These are phyloP conservation scores for Cheilosia variabilis DNA, from an alignment of 2,888 invertebrate species.

Conservation along the genomic window DNA sequence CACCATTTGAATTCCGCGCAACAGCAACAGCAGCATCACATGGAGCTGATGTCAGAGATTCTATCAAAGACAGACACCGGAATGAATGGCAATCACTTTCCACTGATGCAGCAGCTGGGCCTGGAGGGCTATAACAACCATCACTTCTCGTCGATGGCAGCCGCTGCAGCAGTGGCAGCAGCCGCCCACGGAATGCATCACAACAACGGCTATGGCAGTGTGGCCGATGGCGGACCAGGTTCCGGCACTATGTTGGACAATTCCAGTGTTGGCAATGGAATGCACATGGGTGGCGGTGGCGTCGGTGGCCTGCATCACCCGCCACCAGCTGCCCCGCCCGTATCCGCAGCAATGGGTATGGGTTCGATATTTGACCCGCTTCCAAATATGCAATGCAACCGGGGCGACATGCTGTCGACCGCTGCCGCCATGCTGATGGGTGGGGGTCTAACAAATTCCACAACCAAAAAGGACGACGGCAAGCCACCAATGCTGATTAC, in stretches of 20 bases:
- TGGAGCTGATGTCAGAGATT: slow-evolving; percentile 83
- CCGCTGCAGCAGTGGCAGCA: slow-evolving; percentile 76
- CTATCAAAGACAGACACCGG: slow-evolving; percentile 80
- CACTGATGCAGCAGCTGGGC: slow-evolving; percentile 80
- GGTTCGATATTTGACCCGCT: slow-evolving; percentile 81
- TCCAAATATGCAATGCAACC: slow-evolving; percentile 77
- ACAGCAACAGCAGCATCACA: slow-evolving; percentile 84
- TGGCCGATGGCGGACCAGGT: slow-evolving; percentile 78
- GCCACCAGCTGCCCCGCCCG: slow-evolving; percentile 54
- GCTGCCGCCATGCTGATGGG: slow-evolving; percentile 79
- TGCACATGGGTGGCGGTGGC: slow-evolving; percentile 79
- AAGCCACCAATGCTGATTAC: slow-evolving; percentile 85
- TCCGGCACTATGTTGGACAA: slow-evolving; percentile 63
- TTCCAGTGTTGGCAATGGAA: slow-evolving; percentile 78
- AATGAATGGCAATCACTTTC: slow-evolving; percentile 82
- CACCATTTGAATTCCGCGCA: slow-evolving; percentile 84
- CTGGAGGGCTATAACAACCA: slow-evolving; percentile 79
- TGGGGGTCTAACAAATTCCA: slow-evolving; percentile 71
- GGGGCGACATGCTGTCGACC: slow-evolving; percentile 76
- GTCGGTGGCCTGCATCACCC: slow-evolving; percentile 65
- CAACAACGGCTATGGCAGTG: slow-evolving; percentile 81
- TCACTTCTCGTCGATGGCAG: slow-evolving; percentile 78
- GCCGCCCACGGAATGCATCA: slow-evolving; percentile 77
- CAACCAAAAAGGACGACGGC: slow-evolving; percentile 73
- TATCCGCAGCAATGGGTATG: slow-evolving; percentile 78